phyloP scores from a whole-genome alignment of 2,797 vertebrate species.

The Sebastes goodei region DNA sequence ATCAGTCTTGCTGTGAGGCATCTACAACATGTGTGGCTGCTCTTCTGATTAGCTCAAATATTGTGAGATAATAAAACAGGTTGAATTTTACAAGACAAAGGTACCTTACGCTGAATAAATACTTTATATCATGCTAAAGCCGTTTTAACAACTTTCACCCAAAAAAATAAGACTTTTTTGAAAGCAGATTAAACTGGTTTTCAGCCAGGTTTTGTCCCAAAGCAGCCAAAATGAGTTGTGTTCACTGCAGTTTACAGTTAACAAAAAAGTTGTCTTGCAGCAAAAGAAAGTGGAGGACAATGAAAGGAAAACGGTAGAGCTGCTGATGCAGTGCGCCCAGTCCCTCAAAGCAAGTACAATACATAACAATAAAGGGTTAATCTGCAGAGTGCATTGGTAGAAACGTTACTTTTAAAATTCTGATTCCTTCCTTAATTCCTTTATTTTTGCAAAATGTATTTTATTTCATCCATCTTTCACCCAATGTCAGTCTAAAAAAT shows the following conservation, averaged over 20 bases:
- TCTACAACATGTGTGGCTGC: constrained; percentile 26
- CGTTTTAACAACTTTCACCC: background rate
- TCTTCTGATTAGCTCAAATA: constrained; percentile 64
- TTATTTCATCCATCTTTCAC: too few relatives aligned
- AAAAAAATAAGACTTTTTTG: background rate
- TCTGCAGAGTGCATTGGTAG: background rate
- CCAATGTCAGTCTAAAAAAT: background rate
- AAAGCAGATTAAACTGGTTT: background rate
- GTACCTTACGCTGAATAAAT: background rate
- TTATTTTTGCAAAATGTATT: background rate
- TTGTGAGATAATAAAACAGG: constrained; percentile 66
- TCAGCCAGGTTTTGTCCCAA: background rate
- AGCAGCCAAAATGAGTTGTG: background rate
- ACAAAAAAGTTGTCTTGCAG: background rate
- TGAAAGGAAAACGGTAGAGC: background rate
- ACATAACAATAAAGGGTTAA: background rate
- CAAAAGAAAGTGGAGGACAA: background rate
- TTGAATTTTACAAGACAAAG: constrained; percentile 65
- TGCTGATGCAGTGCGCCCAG: background rate
- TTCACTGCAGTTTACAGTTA: background rate
- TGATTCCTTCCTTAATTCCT: too few relatives aligned
- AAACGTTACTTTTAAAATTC: background rate
- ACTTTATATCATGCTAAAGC: background rate
- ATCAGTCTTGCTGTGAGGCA: constrained; percentile 70
- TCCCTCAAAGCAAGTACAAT: background rate